Evolutionary conservation across 2,113 vertebrate species (phyloP).

Genomic region (Nansenia antarctica): DNA sequence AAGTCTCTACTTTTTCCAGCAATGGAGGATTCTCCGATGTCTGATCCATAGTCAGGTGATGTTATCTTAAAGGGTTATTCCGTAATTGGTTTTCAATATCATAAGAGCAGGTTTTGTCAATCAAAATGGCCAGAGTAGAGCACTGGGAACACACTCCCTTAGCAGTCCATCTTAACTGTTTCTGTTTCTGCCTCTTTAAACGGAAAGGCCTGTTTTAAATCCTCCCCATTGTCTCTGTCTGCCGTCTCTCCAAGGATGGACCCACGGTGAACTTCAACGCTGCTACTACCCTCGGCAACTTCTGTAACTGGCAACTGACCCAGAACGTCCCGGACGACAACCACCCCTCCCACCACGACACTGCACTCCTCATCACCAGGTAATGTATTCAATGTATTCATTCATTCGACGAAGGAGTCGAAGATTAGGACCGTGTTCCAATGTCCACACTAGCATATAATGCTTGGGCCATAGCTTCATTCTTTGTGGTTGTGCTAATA

Average conservation of each 20-base stretch:
- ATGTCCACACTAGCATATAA: no score
- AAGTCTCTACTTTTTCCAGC: no score
- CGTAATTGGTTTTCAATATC: no score
- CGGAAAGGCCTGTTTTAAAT: not conserved
- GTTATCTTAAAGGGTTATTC: not conserved
- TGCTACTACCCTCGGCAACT: constrained; percentile 90
- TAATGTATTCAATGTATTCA: constrained; percentile 41
- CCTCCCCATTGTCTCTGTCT: not conserved
- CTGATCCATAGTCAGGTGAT: no score
- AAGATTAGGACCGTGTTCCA: no score
- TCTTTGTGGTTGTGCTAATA: no score
- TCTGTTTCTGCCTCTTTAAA: not conserved
- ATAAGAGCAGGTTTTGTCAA: no score
- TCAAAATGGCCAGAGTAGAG: no score
- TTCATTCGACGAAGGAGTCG: not conserved
- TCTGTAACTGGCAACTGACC: constrained; percentile 93
- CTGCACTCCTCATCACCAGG: constrained; percentile 96
- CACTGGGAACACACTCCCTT: no score
- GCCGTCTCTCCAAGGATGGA: constrained; percentile 80
- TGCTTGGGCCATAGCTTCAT: no score
- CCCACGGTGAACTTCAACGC: constrained; percentile 91
- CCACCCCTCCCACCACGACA: constrained; percentile 92
- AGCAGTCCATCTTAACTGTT: no score
- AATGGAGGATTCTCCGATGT: no score
- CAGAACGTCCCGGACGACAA: constrained; percentile 90